These are phyloP conservation scores for Petrocephalus sullivani DNA, from an alignment of 2,797 vertebrate genomes.

Conservation along the genomic window DNA sequence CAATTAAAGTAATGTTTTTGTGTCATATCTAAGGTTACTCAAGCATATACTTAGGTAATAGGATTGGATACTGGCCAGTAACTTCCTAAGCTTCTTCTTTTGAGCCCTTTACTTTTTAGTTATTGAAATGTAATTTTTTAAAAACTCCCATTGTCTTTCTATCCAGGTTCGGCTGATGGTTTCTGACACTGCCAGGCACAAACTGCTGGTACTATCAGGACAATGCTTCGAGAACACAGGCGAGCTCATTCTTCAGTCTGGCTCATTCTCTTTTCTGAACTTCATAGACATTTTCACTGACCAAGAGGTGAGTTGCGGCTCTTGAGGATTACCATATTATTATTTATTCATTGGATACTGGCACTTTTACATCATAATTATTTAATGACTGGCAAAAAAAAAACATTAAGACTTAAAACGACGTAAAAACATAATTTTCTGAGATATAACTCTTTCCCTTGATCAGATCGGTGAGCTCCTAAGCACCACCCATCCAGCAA, in stretches of 20 bases:
- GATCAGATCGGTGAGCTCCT: slow-evolving; percentile 88
- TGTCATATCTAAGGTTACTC: slow-evolving; percentile 2
- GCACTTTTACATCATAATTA: neutral
- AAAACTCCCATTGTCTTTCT: slow-evolving; percentile 3
- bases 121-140: neutral
- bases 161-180: slow-evolving; percentile 87
- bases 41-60: neutral
- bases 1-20: neutral
- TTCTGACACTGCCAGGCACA: slow-evolving; percentile 88
- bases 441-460: slow-evolving; percentile 10
- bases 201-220: slow-evolving; percentile 86
- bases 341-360: neutral
- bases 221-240: slow-evolving; percentile 92
- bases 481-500: slow-evolving; percentile 90
- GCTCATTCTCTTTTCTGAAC: slow-evolving; percentile 90
- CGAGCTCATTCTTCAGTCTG: slow-evolving; percentile 94
- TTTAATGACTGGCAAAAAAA: neutral
- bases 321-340: neutral
- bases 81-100: neutral
- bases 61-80: neutral
- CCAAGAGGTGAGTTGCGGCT: slow-evolving; percentile 75
- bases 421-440: neutral
- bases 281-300: slow-evolving; percentile 98
- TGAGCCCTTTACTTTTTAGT: neutral
- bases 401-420: neutral